These are phyloP conservation scores for Sebastes flavidus DNA, from an alignment of 2,797 vertebrate species.

Conservation along the genomic window DNA sequence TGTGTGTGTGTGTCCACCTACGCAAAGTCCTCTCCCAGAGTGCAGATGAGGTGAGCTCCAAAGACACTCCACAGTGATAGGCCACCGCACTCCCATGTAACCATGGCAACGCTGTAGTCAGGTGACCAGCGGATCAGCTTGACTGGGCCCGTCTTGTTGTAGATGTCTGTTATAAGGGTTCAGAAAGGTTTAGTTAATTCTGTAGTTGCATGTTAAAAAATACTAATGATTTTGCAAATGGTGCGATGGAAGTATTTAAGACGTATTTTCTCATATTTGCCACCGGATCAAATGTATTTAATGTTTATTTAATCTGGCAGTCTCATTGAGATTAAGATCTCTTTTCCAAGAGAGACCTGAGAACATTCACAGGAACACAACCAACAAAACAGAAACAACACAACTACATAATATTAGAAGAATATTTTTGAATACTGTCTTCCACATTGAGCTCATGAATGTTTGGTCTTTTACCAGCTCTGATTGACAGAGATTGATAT, in stretches of 20 bases:
- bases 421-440: neutral
- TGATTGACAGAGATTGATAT: neutral
- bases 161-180: conserved; percentile 85
- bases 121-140: conserved; percentile 96
- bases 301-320: too few species aligned
- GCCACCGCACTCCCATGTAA: conserved; percentile 96
- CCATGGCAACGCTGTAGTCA: conserved; percentile 95
- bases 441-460: neutral
- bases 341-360: too few species aligned
- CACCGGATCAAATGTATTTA: neutral
- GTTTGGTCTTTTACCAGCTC: neutral
- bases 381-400: too few species aligned
- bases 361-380: too few species aligned
- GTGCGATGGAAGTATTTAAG: neutral
- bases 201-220: neutral
- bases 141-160: conserved; percentile 97
- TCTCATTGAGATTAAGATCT: too few species aligned
- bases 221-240: neutral
- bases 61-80: conserved; percentile 98
- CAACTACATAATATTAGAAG: neutral
- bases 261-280: neutral
- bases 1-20: conserved; percentile 75
- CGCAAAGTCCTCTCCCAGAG: conserved; percentile 97
- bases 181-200: neutral
- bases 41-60: conserved; percentile 98